Percentiles rank a stretch among this genome's conserved stretches.
Conservation (phyloP, 2,113 vertebrate species). For the Cervus canadensis region DNA sequence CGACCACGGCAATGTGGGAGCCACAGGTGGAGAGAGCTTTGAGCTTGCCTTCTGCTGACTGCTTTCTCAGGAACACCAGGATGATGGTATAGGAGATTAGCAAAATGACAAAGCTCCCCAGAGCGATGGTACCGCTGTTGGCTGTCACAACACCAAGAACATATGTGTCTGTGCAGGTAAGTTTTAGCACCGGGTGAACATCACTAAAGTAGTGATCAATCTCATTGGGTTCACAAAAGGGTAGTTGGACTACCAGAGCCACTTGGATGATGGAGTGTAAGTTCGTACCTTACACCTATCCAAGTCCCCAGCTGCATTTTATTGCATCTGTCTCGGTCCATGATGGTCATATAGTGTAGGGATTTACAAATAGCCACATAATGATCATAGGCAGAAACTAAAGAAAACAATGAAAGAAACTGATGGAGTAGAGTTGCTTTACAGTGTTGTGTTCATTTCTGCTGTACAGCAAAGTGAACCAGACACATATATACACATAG, state of each 20-base stretch:
- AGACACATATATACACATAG: too few species aligned
- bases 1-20: too few species aligned
- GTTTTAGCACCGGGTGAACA: constrained; percentile 43
- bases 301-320: constrained; percentile 45
- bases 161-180: constrained; percentile 50
- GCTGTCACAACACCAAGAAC: neutral
- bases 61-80: constrained; percentile 47
- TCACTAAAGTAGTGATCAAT: constrained; percentile 67
- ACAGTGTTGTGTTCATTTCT: too few species aligned
- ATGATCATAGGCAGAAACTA: constrained; percentile 8
- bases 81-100: constrained; percentile 48
- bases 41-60: constrained; percentile 14
- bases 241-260: neutral
- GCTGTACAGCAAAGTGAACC: too few species aligned
- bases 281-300: neutral
- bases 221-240: constrained; percentile 65
- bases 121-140: constrained; percentile 47
- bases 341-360: constrained; percentile 41
- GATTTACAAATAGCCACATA: constrained; percentile 54
- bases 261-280: constrained; percentile 42
- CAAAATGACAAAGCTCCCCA: constrained; percentile 49
- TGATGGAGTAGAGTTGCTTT: too few species aligned
- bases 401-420: too few species aligned
- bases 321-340: constrained; percentile 27
- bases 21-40: too few species aligned